Conservation (phyloP, 2,113 vertebrate genomes). For the Tympanuchus pallidicinctus region DNA sequence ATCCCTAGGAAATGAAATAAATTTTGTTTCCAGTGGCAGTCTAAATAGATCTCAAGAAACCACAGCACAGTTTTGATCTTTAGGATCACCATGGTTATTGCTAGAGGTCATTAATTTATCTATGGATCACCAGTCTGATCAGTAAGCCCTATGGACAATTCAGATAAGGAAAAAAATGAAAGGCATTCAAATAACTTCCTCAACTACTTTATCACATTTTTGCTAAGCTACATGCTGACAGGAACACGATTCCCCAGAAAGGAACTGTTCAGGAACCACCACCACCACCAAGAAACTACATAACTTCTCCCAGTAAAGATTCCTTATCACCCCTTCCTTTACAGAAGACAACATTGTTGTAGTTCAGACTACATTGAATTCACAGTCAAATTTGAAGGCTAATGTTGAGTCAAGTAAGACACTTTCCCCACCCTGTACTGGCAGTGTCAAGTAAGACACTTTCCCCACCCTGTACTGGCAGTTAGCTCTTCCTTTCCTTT, state of each 20-base stretch:
- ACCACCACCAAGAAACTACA: not conserved
- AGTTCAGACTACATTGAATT: not conserved
- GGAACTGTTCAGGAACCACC: not conserved
- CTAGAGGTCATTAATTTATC: not conserved
- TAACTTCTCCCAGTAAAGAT: not conserved
- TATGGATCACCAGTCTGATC: not conserved
- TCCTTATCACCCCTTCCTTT: not conserved
- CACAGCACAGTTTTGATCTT: not conserved
- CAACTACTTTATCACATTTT: conserved; percentile 24
- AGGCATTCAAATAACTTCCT: conserved; percentile 39
- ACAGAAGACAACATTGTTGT: not conserved
- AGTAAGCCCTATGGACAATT: not conserved
- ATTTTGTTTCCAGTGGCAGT: not conserved
- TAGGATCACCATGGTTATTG: not conserved
- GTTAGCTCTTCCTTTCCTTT: not conserved
- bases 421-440: not conserved
- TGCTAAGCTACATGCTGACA: not conserved
- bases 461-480: not conserved
- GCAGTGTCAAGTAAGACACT: not conserved
- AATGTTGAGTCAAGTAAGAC: not conserved
- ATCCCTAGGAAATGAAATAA: not conserved
- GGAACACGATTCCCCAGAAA: not conserved
- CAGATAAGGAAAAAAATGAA: not conserved
- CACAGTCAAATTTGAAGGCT: not conserved
- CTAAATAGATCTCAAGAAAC: not conserved